Conservation (phyloP, 2,113 vertebrate genomes). For the Seriola quinqueradiata region DNA sequence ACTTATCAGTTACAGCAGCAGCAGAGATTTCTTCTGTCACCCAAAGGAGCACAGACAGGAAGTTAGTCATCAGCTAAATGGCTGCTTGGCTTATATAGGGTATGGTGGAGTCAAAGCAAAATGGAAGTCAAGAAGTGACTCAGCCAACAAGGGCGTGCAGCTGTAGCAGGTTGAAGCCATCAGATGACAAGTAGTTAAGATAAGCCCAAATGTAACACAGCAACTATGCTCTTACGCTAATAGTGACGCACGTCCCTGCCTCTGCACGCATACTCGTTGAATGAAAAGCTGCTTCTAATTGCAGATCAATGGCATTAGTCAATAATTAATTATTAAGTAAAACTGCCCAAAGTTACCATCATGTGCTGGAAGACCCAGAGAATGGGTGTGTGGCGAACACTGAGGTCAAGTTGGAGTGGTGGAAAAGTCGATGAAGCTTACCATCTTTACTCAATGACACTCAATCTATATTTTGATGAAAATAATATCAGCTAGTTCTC, state of each 20-base stretch:
- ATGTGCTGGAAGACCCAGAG: background rate
- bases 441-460: background rate
- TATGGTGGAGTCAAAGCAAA: conserved; percentile 13
- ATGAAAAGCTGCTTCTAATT: conserved; percentile 1
- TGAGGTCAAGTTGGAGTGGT: background rate
- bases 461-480: background rate
- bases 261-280: background rate
- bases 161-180: conserved; percentile 16
- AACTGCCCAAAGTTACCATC: background rate
- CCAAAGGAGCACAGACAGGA: conserved; percentile 15
- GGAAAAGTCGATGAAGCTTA: background rate
- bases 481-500: conserved; percentile 1
- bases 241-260: conserved; percentile 11
- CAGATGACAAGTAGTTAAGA: conserved; percentile 20
- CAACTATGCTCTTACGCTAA: background rate
- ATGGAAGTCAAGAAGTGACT: conserved; percentile 21
- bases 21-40: conserved; percentile 14
- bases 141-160: conserved; percentile 3
- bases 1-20: conserved; percentile 2
- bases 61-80: conserved; percentile 40
- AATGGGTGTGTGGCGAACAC: background rate
- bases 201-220: conserved; percentile 19
- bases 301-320: background rate
- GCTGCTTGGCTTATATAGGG: background rate
- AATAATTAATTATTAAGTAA: background rate